These are phyloP conservation scores for Heliconius nattereri DNA, from an alignment of 1,140 invertebrate species.

Conservation along the genomic window DNA sequence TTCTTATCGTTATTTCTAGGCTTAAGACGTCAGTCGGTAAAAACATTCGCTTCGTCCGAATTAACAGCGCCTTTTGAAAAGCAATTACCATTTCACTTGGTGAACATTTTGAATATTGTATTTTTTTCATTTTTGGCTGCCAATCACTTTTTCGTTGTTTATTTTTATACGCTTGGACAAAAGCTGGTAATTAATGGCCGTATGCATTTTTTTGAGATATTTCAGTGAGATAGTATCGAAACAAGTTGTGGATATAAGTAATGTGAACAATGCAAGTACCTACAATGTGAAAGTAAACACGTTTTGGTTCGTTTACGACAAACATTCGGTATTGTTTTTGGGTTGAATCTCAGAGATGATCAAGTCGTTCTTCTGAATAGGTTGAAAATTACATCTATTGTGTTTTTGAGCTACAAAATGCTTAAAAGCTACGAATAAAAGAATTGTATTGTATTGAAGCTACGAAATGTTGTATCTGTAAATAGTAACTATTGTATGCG, in stretches of 20 bases:
- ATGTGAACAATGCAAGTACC: conserved; percentile 29
- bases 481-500: conserved; percentile 10
- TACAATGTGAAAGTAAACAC: conserved; percentile 37
- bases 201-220: conserved; percentile 22
- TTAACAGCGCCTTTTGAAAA: not conserved
- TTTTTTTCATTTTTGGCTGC: not conserved
- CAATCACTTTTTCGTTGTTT: not conserved
- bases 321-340: conserved; percentile 33
- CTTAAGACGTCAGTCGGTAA: not conserved
- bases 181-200: conserved; percentile 25
- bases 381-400: conserved; percentile 14
- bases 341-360: conserved; percentile 13
- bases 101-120: not conserved
- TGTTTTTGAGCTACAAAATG: conserved; percentile 3
- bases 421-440: conserved; percentile 5
- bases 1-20: not conserved
- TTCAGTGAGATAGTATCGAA: conserved; percentile 28
- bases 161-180: conserved; percentile 9
- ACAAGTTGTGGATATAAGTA: conserved; percentile 36
- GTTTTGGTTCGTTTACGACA: conserved; percentile 33
- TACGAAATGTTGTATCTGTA: not conserved
- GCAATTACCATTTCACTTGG: not conserved
- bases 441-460: not conserved
- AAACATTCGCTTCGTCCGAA: not conserved
- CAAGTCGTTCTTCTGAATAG: conserved; percentile 11